Conservation (phyloP, 2,797 vertebrate genomes). For the Miichthys miiuy region DNA sequence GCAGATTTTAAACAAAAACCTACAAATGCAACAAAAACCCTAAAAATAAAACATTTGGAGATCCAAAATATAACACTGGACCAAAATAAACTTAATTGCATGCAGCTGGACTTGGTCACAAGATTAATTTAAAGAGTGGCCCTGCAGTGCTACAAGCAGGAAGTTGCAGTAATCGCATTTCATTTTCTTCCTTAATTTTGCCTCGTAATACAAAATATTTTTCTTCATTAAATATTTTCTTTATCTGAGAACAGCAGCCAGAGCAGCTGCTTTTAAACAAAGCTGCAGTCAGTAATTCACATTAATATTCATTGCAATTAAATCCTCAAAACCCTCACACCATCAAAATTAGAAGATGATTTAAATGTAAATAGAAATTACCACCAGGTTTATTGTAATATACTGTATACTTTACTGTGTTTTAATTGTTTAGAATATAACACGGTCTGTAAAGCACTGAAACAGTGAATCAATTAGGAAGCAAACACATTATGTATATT, state of each 20-base stretch:
- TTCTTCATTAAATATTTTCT: conserved; percentile 63
- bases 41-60: background rate
- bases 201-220: conserved; percentile 50
- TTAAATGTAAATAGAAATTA: conserved; percentile 50
- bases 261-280: conserved; percentile 63
- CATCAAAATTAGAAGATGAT: conserved; percentile 52
- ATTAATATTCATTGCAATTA: conserved; percentile 71
- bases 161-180: conserved; percentile 31
- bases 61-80: background rate
- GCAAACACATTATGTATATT: background rate
- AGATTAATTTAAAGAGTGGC: conserved; percentile 1
- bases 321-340: conserved; percentile 51
- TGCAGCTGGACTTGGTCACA: background rate
- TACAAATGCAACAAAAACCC: too few species aligned
- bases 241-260: conserved; percentile 65
- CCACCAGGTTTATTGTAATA: background rate
- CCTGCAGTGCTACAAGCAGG: background rate
- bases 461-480: conserved; percentile 17
- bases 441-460: background rate
- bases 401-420: background rate
- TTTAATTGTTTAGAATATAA: conserved; percentile 3
- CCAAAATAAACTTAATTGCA: conserved; percentile 16
- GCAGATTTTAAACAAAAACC: background rate
- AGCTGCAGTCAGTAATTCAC: conserved; percentile 51
- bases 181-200: conserved; percentile 45